Evolutionary conservation across 1,140 invertebrate genomes (phyloP), one percentile per base, ranked within the genome.

Genomic region (Argopecten irradians): DNA sequence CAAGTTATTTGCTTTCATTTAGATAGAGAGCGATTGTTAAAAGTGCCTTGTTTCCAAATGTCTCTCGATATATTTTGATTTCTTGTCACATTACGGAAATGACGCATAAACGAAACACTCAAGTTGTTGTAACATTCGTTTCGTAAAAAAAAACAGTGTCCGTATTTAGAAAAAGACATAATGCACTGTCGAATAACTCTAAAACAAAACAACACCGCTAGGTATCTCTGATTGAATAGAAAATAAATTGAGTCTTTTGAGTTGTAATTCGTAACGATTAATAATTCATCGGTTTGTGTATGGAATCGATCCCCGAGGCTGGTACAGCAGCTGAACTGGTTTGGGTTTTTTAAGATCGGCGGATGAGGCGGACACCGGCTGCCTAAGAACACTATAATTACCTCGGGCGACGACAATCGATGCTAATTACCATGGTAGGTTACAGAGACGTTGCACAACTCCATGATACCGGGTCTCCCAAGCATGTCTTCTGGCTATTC

Each of bases 221-320:
- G 55, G 22, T 5, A 71, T 16, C 55, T 28, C 28, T 5, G 55
- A 71, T 71, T 71, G 55, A 71, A 71, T 28, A 71, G 55, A 71
- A 71, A 71, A 71, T 71, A 71, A 71, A 71, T 71, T 71, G 55
- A 71, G 55, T 71, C 55, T 71, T 71, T 71, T 71, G 55, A 71
- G 55, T 16, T 71, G 55, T 71, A 71, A 71, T 71, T 71, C 55
- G 55, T 8, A 71, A 71, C 28, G 8, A 71, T 71, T 71, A 71
- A 71, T 71, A 71, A 71, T 71, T 71, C 55, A 71, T 71, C 0
- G 55, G 55, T 71, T 71, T 71, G 55, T 71, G 55, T 71, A 71
- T 71, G 55, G n/a, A 28, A 71, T 71, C 55, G 55, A 71, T 71
- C 55, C 55, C n/a, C 22, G n/a, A 16, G 55, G 55, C 16, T 71